Evolutionary conservation across 2,888 invertebrate species (phyloP), one percentile per base, ranked within the genome.

Genomic region (Helleia helle): DNA sequence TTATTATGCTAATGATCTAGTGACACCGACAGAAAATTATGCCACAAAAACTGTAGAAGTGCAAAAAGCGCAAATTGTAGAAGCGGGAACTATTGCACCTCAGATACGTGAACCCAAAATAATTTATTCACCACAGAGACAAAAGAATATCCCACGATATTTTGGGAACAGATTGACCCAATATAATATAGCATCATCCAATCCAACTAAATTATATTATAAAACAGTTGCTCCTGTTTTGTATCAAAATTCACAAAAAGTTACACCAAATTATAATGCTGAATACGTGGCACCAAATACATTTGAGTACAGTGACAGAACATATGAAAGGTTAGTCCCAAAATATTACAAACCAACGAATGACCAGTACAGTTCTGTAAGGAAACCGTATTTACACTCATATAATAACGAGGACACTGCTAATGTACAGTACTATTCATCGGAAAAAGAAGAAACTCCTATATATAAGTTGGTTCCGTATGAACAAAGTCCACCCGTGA

Each of bases 1-100:
- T 71, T 94, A 93, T 66, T 80, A 90, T n/a, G 87, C 85, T 28
- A 88, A 90, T 43, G 87, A 90, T 58, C 71, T 88, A 48, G 60
- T 58, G 68, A 76, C 60, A 62, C 86, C 69, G 39, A 76, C 65
- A 47, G 75, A 68, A 38, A 28, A 36, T 6, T 65, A 55, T 42
- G 40, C 51, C 37, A 42, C 56, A 1, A 73, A 69, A 42, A 65
- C 65, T 42, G 55, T 85, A 18, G 79, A 76, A 56, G 70, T 83
- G 11, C 75, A 83, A 59, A 84, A 84, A 51, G 77, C 75, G 26
- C 61, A 81, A 55, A 71, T 83, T 40, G 46, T 77, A 14, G 73
- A 80, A 55, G 60, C 73, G 12, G 58, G 65, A 45, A 58, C 62
- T 29, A 40, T 65, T 24, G 53, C 56, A 37, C 54, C 59, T 15